Evolutionary conservation across 2,888 invertebrate species (phyloP), one percentile per base, ranked within the genome.

Genomic region (Leucania comma): DNA sequence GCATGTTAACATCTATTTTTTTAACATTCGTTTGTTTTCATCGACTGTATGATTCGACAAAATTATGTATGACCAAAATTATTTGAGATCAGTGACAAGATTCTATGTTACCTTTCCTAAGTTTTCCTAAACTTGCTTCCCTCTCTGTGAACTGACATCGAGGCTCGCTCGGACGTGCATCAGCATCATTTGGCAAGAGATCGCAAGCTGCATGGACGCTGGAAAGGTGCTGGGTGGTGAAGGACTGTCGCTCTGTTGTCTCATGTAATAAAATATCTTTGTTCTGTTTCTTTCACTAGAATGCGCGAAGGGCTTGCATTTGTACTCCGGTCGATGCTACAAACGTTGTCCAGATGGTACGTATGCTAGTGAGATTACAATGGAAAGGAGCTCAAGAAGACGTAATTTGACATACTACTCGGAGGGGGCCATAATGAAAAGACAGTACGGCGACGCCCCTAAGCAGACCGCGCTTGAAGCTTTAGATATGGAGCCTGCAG

Each of bases 311-410:
- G 96, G 96, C 88, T 96, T 96, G 90, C 96, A 96, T 90, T 96
- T 97, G 87, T 96, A 96, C 93, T 94, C 96, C 86, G 97, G 97
- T 76, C 93, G 93, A 86, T 98, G 98, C 93, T 93, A 96, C 86
- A 88, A 90, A 68, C 91, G 90, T 74, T 98, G 98, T 90, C 97
- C 97, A 54, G 92, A 88, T 68, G 93, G 93, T 78, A 95, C 95
- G 48, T 96, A 93, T 89, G 92, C 95, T 87, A 95, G 93, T 87
- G 94, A 94, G 86, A 88, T 92, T 57, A 84, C 93, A 38, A 90
- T 87, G 82, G 91, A 93, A 82, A 87, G 93, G 64, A 93, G 90
- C 83, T 94, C 95, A 81, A 91, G 95, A 87, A 90, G 95, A 80
- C 94, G 94, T 86, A 95, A 94, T 82, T 87, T 94, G 53, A 95